Evolutionary conservation across 2,888 invertebrate genomes (phyloP).

Genomic region (Aporophyla lueneburgensis): DNA sequence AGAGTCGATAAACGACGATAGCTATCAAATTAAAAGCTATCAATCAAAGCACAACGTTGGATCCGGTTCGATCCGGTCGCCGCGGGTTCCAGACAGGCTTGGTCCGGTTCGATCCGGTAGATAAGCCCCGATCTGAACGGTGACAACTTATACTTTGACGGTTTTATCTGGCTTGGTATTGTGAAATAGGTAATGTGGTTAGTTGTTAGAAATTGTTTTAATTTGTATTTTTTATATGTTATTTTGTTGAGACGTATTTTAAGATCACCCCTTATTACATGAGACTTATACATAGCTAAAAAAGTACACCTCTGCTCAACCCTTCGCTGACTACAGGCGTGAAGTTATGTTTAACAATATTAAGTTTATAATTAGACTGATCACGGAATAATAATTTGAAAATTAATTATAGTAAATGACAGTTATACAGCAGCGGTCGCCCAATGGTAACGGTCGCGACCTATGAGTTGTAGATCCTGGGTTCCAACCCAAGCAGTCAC

Average conservation of each 20-base stretch:
- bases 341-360: too few species aligned
- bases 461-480: too few species aligned
- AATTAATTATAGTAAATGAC: too few species aligned
- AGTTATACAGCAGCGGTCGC: too few species aligned
- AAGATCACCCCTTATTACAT: too few species aligned
- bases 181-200: conserved; percentile 5
- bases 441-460: too few species aligned
- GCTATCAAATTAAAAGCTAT: conserved; percentile 70
- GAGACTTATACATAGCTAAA: too few species aligned
- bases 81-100: conserved; percentile 63
- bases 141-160: conserved; percentile 61
- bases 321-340: too few species aligned
- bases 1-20: conserved; percentile 63
- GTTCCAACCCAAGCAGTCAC: too few species aligned
- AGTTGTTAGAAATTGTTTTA: conserved; percentile 3
- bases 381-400: too few species aligned
- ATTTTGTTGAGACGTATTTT: background rate
- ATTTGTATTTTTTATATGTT: conserved; percentile 2
- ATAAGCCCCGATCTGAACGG: conserved; percentile 65
- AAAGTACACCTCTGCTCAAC: too few species aligned
- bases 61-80: conserved; percentile 59
- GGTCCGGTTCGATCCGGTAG: conserved; percentile 63
- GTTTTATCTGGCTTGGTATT: conserved; percentile 47
- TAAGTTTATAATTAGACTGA: too few species aligned
- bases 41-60: conserved; percentile 61